Conservation (phyloP, 2,888 invertebrate genomes). For the Sphecodes monilicornis region DNA sequence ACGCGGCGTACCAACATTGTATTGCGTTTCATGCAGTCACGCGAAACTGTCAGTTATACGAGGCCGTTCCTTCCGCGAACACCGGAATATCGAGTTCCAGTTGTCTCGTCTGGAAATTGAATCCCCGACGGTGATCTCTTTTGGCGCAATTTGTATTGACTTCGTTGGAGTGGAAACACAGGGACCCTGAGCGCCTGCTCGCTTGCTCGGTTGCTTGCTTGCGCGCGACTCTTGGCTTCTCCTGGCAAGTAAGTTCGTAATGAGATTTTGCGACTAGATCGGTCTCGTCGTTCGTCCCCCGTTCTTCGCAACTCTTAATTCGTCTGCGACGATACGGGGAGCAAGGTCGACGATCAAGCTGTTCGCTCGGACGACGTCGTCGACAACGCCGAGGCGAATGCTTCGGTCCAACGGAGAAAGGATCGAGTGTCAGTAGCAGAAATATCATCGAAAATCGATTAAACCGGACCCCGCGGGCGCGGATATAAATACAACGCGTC, state of each 20-base stretch:
- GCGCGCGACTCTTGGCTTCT: background rate
- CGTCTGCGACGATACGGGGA: constrained; percentile 12
- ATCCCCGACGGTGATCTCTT: constrained; percentile 61
- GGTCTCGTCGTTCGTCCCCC: constrained; percentile 1
- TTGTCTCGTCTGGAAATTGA: constrained; percentile 61
- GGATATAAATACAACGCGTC: constrained; percentile 25
- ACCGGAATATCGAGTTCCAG: constrained; percentile 52
- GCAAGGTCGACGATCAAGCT: constrained; percentile 25
- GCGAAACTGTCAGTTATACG: constrained; percentile 38
- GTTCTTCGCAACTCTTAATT: constrained; percentile 23
- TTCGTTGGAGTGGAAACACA: constrained; percentile 30
- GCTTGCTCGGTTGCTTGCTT: background rate
- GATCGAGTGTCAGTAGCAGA: constrained; percentile 32
- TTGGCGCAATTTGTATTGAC: constrained; percentile 59
- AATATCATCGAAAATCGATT: constrained; percentile 43
- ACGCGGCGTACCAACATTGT: constrained; percentile 24
- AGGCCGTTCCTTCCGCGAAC: constrained; percentile 32
- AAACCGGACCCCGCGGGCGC: background rate
- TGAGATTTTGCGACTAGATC: constrained; percentile 50
- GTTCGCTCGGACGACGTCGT: background rate
- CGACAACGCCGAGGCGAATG: background rate
- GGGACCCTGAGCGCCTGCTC: background rate
- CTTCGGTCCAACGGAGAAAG: background rate
- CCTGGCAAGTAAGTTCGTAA: constrained; percentile 50
- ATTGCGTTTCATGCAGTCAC: constrained; percentile 42